phyloP scores from a whole-genome alignment of 2,888 invertebrate genomes.

The Parascotia fuliginaria region DNA sequence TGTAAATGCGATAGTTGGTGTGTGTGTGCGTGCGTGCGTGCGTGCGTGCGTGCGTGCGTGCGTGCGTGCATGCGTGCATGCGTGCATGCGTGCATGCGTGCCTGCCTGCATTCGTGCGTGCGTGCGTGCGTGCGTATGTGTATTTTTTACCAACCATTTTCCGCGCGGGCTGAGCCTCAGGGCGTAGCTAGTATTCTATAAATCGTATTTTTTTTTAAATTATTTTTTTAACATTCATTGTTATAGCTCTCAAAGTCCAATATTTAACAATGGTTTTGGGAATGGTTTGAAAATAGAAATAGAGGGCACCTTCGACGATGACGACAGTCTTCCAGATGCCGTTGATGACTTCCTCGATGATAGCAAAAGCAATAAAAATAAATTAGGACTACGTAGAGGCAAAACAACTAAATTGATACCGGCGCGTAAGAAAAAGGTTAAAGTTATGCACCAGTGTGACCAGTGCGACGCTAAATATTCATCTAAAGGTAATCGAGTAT shows the following conservation, averaged over 20 bases:
- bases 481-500: conserved; percentile 57
- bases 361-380: conserved; percentile 41
- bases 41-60: too few relatives aligned
- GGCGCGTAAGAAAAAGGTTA: conserved; percentile 43
- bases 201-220: too few relatives aligned
- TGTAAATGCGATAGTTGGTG: too few relatives aligned
- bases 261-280: conserved; percentile 56
- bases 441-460: conserved; percentile 71
- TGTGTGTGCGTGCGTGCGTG: too few relatives aligned
- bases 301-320: conserved; percentile 58
- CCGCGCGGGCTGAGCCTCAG: too few relatives aligned
- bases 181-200: too few relatives aligned
- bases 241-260: conserved; percentile 58
- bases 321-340: conserved; percentile 41
- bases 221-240: too few relatives aligned
- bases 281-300: conserved; percentile 50
- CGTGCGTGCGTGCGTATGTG: too few relatives aligned
- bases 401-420: conserved; percentile 42
- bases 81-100: too few relatives aligned
- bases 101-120: too few relatives aligned
- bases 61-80: too few relatives aligned
- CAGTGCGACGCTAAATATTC: conserved; percentile 74
- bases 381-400: conserved; percentile 26
- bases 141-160: too few relatives aligned
- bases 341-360: conserved; percentile 48